A percentile compares a stretch with the other conserved stretches of the same genome.
Evolutionary conservation across 2,888 invertebrate genomes (phyloP).

Genomic region (Callyntrura guangdongensis): DNA sequence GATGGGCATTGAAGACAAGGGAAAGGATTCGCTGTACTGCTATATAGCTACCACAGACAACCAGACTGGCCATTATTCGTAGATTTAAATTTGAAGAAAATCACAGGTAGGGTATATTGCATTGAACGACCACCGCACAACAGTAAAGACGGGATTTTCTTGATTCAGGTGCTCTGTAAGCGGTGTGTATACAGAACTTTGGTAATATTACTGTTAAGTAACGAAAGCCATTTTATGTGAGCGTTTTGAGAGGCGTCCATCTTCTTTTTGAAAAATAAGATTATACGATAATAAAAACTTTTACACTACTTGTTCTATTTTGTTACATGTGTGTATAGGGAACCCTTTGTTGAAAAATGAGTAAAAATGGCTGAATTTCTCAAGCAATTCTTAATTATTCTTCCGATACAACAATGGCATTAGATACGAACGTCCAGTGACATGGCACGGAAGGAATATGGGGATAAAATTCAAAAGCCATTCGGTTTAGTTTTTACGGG

Average conservation of each 20-base stretch:
- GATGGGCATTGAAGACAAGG: not conserved
- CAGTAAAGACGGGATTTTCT: conserved; percentile 32
- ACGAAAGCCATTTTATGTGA: not conserved
- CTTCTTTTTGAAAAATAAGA: no score
- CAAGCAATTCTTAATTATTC: no score
- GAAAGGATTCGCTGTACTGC: conserved; percentile 7
- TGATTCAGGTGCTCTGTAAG: not conserved
- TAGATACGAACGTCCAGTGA: no score
- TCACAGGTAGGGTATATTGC: not conserved
- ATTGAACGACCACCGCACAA: not conserved
- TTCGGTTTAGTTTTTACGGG: no score
- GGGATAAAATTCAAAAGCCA: no score
- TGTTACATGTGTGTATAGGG: no score
- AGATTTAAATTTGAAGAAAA: conserved; percentile 15
- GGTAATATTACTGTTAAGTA: not conserved
- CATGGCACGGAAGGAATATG: no score
- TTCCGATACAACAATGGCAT: no score
- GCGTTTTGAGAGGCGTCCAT: not conserved
- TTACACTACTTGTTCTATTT: no score
- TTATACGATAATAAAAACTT: no score
- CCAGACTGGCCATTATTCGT: not conserved
- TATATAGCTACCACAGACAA: not conserved
- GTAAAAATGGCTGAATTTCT: no score
- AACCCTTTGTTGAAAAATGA: no score
- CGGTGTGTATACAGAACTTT: not conserved